phyloP scores from a whole-genome alignment of 2,888 invertebrate species.

The Antitype chi region DNA sequence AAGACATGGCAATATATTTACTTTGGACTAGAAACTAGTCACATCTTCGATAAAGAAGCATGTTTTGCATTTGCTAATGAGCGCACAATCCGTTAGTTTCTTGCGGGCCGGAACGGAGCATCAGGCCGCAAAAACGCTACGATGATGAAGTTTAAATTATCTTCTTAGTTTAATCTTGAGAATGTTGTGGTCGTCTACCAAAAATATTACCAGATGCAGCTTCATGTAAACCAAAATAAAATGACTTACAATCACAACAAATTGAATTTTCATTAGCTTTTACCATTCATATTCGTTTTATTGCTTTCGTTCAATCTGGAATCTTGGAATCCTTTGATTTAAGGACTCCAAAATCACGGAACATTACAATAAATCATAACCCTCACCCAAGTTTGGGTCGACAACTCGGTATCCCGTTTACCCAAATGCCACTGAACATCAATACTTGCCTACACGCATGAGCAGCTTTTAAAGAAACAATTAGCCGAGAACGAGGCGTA shows the following conservation, averaged over 20 bases:
- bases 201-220: not conserved
- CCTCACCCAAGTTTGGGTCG: constrained; percentile 12
- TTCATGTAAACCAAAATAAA: not conserved
- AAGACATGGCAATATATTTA: constrained; percentile 7
- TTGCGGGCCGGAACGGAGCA: constrained; percentile 51
- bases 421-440: constrained; percentile 29
- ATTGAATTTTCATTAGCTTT: not conserved
- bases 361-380: not conserved
- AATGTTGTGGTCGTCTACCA: constrained; percentile 26
- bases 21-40: constrained; percentile 17
- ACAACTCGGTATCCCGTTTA: not conserved
- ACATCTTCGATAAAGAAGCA: constrained; percentile 32
- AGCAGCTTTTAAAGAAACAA: constrained; percentile 55
- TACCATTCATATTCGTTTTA: not conserved
- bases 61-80: constrained; percentile 54
- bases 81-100: constrained; percentile 53
- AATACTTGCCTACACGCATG: constrained; percentile 42
- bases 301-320: not conserved
- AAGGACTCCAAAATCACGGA: not conserved
- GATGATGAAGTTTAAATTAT: constrained; percentile 50
- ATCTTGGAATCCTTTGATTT: not conserved
- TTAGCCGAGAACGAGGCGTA: constrained; percentile 46
- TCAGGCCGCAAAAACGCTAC: constrained; percentile 47
- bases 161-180: constrained; percentile 26
- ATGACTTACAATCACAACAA: not conserved